Evolutionary conservation across 2,797 vertebrate genomes (phyloP), one percentile per base, ranked within the genome.

Genomic region (Girardinus metallicus): DNA sequence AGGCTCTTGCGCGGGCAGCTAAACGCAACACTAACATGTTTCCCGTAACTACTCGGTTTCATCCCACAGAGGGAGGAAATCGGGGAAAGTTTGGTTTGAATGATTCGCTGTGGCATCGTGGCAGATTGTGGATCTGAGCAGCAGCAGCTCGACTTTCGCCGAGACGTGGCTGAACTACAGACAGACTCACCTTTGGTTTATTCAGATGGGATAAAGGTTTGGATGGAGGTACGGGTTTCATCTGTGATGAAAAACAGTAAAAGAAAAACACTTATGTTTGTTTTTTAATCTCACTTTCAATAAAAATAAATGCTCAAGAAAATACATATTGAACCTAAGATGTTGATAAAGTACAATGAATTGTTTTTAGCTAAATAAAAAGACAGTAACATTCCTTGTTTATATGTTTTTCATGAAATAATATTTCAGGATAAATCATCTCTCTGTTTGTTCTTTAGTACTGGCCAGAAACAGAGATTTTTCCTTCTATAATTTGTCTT

Each of bases 161-260:
- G 23, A 41, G 23, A 43, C 4, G 23, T 6, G 23, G 15, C 23
- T 18, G 12, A 44, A 71, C 68, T 12, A 12, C 7, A 49, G 5
- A 49, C n/a, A 44, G 26, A 47, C 94, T 94, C 88, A 96, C 96
- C 93, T 88, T 93, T 18, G 86, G 82, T 73, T 87, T 86, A 73
- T 83, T 94, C 79, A 94, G 83, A 76, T 88, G 75, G 0, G 95
- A 94, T 76, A 95, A 83, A 70, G 95, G 94, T 75, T 93, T 96
- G 7, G 77, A 78, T 16, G 96, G 95, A 73, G 95, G 91, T 53
- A 73, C 72, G 34, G 93, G 93, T 91, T 88, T 92, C 26, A 36
- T 78, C 94, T 96, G 78, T 57, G 41, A 76, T 5, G 13, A 49
- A 82, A 18, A 49, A 77, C 16, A 73, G 73, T 29, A 70, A 21